Base-by-base conservation (phyloP, 2,888 invertebrate genomes). In the Drosophila parthenogenetica region DNA sequence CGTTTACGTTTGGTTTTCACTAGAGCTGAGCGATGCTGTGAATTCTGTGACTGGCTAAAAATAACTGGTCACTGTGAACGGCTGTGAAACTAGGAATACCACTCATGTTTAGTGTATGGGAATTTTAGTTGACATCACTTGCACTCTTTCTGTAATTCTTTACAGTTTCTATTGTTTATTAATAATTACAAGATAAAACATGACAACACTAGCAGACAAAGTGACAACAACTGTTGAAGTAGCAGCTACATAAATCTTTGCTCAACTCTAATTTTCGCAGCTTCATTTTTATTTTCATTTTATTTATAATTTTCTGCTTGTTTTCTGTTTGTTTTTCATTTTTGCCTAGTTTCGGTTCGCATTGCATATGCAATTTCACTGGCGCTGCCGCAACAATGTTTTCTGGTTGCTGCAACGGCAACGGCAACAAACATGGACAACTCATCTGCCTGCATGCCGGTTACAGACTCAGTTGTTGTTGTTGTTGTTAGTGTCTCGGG, bases 351-450 rank as follows among this genome's bases (percentile, higher is more conserved):
- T 84, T 74, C 48, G 67, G 64, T 55, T 81, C 45, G 81, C 66
- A 66, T 77, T 83, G 87, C 87, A 86, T 67, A 76, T 87, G 82
- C 81, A 82, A 77, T 76, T 81, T 86, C 85, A 84, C 85, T 81
- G 69, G 46, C 59, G 32, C 37, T 60, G 49, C 58, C 46, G 19
- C 40, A 19, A 14, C 57, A 32, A 14, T n/a, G 65, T 62, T 59
- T 67, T 46, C 59, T 73, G 61, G 61, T 72, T 74, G 66, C 66
- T 37, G 39, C 45, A 42, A 25, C 65, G 55, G 54, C 78, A 29
- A 29, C 59, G 39, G 35, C 55, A 55, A 37, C 55, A 55, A 55
- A 75, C 61, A 69, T 69, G 69, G 65, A 57, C 82, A 76, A 80
- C 81, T 86, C 81, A 81, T 87, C 87, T 83, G 84, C 83, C 75